A percentile compares a stretch with the other conserved stretches of the same genome.
phyloP scores from a whole-genome alignment of 2,888 invertebrate species.

The Pocota personata region DNA sequence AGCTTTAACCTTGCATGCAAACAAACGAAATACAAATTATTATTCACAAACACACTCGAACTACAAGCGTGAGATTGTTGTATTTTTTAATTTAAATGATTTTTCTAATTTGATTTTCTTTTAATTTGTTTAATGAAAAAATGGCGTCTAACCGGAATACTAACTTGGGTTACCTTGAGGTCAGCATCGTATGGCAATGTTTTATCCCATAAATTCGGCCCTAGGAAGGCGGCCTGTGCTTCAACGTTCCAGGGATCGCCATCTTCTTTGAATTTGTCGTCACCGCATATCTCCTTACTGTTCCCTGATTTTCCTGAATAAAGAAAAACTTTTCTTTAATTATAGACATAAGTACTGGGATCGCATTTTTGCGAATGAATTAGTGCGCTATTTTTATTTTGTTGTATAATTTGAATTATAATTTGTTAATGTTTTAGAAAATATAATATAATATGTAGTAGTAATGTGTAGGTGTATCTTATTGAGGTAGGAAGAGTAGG shows the following conservation, averaged over 20 bases:
- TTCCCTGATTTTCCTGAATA: conserved; percentile 86
- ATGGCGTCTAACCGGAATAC: conserved; percentile 81
- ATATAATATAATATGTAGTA: background rate
- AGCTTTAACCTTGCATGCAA: conserved; percentile 51
- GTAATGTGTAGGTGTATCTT: background rate
- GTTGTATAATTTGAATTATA: background rate
- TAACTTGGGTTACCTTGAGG: conserved; percentile 94
- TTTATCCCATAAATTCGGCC: conserved; percentile 98
- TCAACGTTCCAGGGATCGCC: conserved; percentile 94
- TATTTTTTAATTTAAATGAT: conserved; percentile 17
- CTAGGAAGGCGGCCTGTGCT: conserved; percentile 97
- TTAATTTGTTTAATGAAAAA: conserved; percentile 53
- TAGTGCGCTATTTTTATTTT: conserved; percentile 56
- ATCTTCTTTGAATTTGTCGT: conserved; percentile 90
- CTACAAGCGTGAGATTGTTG: conserved; percentile 62
- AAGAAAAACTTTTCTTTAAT: conserved; percentile 75
- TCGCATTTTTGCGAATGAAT: conserved; percentile 59
- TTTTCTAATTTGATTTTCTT: background rate
- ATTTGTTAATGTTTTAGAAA: background rate
- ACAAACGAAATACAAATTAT: conserved; percentile 20
- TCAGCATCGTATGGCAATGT: conserved; percentile 95
- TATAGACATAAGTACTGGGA: conserved; percentile 72
- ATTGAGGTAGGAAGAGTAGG: background rate
- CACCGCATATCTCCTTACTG: conserved; percentile 83
- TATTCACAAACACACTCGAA: conserved; percentile 35